phyloP scores from a whole-genome alignment of 2,113 vertebrate species.

The Salvator merianae region DNA sequence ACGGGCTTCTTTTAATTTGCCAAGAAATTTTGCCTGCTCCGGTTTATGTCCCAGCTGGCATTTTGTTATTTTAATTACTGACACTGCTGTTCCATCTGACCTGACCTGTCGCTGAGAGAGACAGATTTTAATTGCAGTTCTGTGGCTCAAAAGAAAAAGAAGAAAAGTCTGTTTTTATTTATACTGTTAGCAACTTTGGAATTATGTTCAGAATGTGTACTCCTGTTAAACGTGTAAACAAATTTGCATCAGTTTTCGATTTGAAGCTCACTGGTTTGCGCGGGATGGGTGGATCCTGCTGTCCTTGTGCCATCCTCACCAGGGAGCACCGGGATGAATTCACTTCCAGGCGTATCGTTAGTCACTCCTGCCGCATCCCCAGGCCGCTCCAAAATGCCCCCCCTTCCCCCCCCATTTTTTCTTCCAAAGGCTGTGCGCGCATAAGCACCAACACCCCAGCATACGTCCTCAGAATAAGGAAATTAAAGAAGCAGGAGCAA shows the following conservation, averaged over 20 bases:
- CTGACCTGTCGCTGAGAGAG: neutral
- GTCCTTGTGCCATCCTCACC: no score
- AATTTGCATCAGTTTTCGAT: no score
- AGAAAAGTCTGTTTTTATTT: neutral
- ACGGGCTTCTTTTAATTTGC: neutral
- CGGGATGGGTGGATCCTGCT: no score
- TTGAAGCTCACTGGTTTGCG: neutral
- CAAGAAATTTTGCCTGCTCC: no score
- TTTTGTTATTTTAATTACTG: neutral
- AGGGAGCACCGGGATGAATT: neutral
- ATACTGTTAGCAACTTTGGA: neutral
- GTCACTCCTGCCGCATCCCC: no score
- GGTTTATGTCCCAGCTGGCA: neutral
- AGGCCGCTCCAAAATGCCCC: no score
- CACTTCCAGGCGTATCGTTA: no score
- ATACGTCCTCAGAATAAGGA: neutral
- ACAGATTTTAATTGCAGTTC: neutral
- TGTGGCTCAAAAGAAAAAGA: neutral
- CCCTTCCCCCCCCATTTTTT: neutral
- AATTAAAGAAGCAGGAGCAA: neutral
- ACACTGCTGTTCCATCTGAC: neutral
- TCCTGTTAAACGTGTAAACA: no score
- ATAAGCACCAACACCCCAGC: neutral
- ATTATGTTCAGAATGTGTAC: neutral
- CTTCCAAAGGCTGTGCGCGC: neutral